Conservation (phyloP, 2,888 invertebrate species). For the Antheraea assamensis region DNA sequence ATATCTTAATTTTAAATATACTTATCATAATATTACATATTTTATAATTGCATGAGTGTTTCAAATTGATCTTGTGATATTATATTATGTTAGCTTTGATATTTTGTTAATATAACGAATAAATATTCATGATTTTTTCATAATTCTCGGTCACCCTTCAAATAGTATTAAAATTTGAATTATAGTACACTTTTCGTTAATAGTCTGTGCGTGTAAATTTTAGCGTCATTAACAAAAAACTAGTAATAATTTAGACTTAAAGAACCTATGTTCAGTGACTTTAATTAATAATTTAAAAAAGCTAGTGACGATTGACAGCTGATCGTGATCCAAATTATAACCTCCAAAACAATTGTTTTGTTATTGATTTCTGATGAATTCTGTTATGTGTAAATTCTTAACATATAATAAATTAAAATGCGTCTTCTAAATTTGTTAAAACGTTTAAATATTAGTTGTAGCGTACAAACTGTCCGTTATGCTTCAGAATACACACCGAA, state of each 20-base stretch:
- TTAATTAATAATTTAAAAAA: neutral
- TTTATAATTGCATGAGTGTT: too few relatives aligned
- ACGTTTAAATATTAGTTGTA: conserved; percentile 16
- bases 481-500: conserved; percentile 52
- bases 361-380: neutral
- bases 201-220: too few relatives aligned
- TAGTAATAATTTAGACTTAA: neutral
- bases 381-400: neutral
- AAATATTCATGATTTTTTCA: too few relatives aligned
- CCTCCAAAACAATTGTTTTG: neutral
- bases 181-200: too few relatives aligned
- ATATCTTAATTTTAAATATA: too few relatives aligned
- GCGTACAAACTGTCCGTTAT: conserved; percentile 9
- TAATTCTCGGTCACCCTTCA: too few relatives aligned
- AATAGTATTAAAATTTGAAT: too few relatives aligned
- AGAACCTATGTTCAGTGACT: neutral
- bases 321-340: neutral
- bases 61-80: too few relatives aligned
- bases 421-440: conserved; percentile 18
- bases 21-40: too few relatives aligned
- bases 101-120: too few relatives aligned
- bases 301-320: neutral
- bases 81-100: too few relatives aligned
- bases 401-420: conserved; percentile 11
- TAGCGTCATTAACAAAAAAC: neutral